These are phyloP conservation scores for Parnassius smintheus DNA, from an alignment of 2,888 invertebrate genomes.

Conservation along the genomic window DNA sequence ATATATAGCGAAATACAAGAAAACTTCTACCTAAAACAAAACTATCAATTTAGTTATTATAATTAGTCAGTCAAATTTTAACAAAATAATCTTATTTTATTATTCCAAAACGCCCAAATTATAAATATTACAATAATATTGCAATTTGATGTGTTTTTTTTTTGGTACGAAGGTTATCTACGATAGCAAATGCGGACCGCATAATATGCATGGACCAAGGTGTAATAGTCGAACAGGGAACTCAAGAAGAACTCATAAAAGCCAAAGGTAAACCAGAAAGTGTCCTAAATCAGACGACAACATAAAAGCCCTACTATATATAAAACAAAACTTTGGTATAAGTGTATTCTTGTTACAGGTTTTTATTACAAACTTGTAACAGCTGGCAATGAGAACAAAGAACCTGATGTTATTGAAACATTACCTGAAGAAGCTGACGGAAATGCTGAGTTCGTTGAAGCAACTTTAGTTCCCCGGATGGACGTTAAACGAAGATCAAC, in stretches of 20 bases:
- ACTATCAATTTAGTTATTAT: too few species aligned
- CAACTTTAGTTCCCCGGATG: slow-evolving; percentile 43
- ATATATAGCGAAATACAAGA: too few species aligned
- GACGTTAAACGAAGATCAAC: slow-evolving; percentile 64
- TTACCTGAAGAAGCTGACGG: slow-evolving; percentile 56
- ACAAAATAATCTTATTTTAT: too few species aligned
- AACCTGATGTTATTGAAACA: slow-evolving; percentile 60
- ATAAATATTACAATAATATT: too few species aligned
- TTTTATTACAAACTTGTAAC: slow-evolving; percentile 83
- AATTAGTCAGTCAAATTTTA: too few species aligned
- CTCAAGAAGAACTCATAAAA: slow-evolving; percentile 86
- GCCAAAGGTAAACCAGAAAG: slow-evolving; percentile 67
- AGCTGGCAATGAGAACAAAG: slow-evolving; percentile 77
- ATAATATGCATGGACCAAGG: slow-evolving; percentile 89
- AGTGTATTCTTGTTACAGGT: slow-evolving; percentile 39
- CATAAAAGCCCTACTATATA: too few species aligned
- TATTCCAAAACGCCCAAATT: too few species aligned
- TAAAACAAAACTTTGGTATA: too few species aligned
- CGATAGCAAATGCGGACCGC: slow-evolving; percentile 85
- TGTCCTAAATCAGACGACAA: too few species aligned
- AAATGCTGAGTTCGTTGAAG: slow-evolving; percentile 40
- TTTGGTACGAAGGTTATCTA: slow-evolving; percentile 77
- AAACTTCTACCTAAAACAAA: too few species aligned
- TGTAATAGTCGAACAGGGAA: slow-evolving; percentile 86
- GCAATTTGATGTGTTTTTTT: too few species aligned